A percentile compares a stretch with the other conserved stretches of the same genome.
Evolutionary conservation across 2,113 vertebrate species (phyloP).

Genomic region (Dromaius novaehollandiae): DNA sequence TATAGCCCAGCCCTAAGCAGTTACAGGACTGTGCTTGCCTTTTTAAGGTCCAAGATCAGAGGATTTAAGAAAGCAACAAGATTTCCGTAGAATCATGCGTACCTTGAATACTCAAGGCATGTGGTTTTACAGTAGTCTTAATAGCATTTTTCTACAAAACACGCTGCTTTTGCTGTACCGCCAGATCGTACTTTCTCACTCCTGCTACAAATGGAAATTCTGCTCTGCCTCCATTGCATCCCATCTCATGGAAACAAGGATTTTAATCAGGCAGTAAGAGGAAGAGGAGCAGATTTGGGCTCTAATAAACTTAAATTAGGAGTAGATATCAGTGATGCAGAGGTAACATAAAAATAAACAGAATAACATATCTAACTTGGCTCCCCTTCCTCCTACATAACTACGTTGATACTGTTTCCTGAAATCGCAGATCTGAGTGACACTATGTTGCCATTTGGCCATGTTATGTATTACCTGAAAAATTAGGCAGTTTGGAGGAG

Average conservation of each 20-base stretch:
- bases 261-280: not conserved
- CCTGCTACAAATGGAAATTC: not conserved
- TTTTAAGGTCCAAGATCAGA: not conserved
- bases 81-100: not conserved
- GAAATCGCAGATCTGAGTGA: not conserved
- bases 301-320: not conserved
- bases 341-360: not conserved
- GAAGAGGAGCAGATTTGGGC: not conserved
- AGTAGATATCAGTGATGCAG: not conserved
- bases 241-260: not conserved
- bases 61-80: not conserved
- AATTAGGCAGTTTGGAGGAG: fast-evolving
- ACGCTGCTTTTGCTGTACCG: not conserved
- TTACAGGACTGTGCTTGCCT: not conserved
- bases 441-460: not conserved
- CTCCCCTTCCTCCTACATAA: not conserved
- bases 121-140: not conserved
- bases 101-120: not conserved
- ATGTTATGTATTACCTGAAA: not conserved
- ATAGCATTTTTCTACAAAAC: not conserved
- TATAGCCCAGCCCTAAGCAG: not conserved
- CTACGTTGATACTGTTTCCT: not conserved
- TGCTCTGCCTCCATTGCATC: not conserved
- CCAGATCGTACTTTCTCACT: not conserved
- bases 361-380: not conserved